Base-by-base conservation (phyloP, 1,140 invertebrate genomes). In the Drosophila watanabei region DNA sequence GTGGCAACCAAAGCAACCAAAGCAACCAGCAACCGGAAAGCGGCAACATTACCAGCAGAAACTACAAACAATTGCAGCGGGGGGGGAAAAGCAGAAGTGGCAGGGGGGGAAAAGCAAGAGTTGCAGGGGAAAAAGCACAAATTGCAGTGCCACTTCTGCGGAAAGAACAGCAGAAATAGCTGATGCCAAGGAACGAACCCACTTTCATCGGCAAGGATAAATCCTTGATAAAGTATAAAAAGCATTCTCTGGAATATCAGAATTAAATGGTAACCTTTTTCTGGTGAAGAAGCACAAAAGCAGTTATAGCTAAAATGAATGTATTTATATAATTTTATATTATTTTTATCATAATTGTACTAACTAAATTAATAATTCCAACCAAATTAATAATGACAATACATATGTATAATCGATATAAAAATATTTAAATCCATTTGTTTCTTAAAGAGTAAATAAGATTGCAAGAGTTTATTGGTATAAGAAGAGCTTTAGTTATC, bases 1-100 rank as follows among this genome's bases (percentile, higher is more conserved):
- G 82, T 52, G 80, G 72, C 85, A 89, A 78, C 85, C 75, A 66
- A 72, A 70, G 82, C 81, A 79, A 81, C 80, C 61, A 60, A n/a
- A n/a, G 65, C 52, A 56, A 41, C 39, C 30, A 3, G 51, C n/a
- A 52, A 52, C 5, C n/a, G 32, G 58, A 14, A 20, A 45, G 18
- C 43, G 5, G 43, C 18, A 51, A 35, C 32, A 49, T 33, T 43
- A 32, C 28, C 52, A 70, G 61, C 20, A 52, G 32, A 51, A 61
- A 52, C 52, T 56, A 56, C 52, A 24, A 56, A 56, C 54, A 54
- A 72, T 32, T 48, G 65, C 59, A 52, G 20, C 24, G 24, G 14
- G 33, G 20, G 33, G 24, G 14, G 33, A 33, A 33, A 46, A 20
- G 11, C 18, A 18, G 20, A 5, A 24, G 33, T 33, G 10, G 33